Conservation (phyloP, 2,113 vertebrate species). For the Prunella himalayana region DNA sequence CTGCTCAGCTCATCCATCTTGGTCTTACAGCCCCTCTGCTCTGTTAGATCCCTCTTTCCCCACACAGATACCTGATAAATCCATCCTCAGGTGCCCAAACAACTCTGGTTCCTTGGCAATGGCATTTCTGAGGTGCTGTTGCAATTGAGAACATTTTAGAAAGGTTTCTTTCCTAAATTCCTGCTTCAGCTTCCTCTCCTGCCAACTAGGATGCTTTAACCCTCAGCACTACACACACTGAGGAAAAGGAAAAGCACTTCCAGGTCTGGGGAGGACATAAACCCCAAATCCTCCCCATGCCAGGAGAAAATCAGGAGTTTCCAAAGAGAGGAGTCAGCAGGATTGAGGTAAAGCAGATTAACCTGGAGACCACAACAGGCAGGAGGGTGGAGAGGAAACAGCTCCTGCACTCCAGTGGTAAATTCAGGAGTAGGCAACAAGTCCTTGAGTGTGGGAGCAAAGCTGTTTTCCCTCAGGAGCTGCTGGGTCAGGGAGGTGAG, state of each 20-base stretch:
- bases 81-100: background rate
- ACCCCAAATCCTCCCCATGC: background rate
- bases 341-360: background rate
- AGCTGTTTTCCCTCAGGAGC: background rate
- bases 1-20: background rate
- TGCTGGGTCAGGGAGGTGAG: background rate
- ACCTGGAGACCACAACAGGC: background rate
- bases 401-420: background rate
- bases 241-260: background rate
- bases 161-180: background rate
- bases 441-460: background rate
- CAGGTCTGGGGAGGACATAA: background rate
- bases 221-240: fast-evolving
- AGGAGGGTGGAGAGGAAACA: background rate
- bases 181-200: background rate
- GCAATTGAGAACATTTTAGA: background rate
- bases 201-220: background rate
- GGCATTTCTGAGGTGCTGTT: background rate
- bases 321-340: background rate
- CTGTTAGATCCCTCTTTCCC: background rate
- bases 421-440: background rate
- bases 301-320: background rate
- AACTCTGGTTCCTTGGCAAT: background rate
- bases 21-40: fast-evolving
- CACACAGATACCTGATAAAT: background rate